phyloP scores from a whole-genome alignment of 2,113 vertebrate species.

The Chascanopsetta lugubris region DNA sequence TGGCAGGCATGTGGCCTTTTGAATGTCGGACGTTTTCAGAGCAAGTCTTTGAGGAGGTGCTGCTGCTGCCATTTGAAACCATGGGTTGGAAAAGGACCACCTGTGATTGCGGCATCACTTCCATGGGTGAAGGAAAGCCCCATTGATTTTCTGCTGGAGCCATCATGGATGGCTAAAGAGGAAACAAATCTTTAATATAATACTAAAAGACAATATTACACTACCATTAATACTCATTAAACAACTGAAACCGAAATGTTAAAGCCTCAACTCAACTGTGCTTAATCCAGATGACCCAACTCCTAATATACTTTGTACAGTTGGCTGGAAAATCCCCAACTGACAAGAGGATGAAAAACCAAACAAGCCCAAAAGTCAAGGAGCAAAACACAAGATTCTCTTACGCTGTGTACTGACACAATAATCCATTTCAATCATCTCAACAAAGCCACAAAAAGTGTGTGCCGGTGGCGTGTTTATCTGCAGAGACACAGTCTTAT shows the following conservation, averaged over 20 bases:
- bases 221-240: too few relatives aligned
- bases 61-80: conserved; percentile 74
- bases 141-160: conserved; percentile 82
- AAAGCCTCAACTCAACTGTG: too few relatives aligned
- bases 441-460: too few relatives aligned
- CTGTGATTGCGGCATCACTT: conserved; percentile 88
- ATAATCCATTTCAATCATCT: too few relatives aligned
- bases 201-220: not conserved
- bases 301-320: not conserved
- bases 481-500: too few relatives aligned
- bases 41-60: conserved; percentile 56
- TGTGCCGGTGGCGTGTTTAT: too few relatives aligned
- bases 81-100: conserved; percentile 87
- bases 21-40: conserved; percentile 79
- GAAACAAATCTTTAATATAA: conserved; percentile 4
- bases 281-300: not conserved
- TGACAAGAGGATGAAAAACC: not conserved
- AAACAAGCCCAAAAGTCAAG: not conserved
- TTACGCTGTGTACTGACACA: too few relatives aligned
- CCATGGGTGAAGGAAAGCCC: conserved; percentile 86
- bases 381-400: too few relatives aligned
- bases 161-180: conserved; percentile 59
- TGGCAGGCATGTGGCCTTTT: conserved; percentile 83
- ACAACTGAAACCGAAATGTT: too few relatives aligned
- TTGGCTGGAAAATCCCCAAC: not conserved